Base-by-base conservation (phyloP, 1,140 invertebrate genomes). In the Zophobas atratus region DNA sequence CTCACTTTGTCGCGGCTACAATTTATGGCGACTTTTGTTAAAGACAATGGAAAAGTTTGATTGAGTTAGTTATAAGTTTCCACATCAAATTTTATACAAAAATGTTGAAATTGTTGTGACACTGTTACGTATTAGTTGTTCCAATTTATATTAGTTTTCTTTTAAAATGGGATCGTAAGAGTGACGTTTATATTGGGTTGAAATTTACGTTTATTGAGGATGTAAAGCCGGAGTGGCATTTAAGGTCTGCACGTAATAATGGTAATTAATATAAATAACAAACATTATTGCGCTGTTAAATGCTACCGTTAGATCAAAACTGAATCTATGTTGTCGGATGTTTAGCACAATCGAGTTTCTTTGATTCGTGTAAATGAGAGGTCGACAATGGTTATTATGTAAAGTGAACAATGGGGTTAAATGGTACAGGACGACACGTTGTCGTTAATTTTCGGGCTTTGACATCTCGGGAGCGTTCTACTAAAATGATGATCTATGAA, bases 211-310 rank as follows among this genome's bases (percentile, higher is more conserved):
- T 67, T 67, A 67, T 67, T 67, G 34, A n/a, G 1, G 41, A 46
- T 67, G 43, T 67, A 67, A 67, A 67, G 8, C 39, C 43, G 60
- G 33, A 67, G n/a, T 43, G 39, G 60, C 43, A 67, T 67, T 67
- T 67, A 67, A 67, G 43, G 41, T 67, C 60, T 67, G 43, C 60
- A 46, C 60, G 38, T 67, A 67, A 67, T 67, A 67, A 67, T 39
- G 33, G 60, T 67, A 67, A 67, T 67, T 67, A 67, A 67, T 67
- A 67, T 67, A 67, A 67, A 67, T 67, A 67, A 67, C 60, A 48
- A 67, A 67, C 2, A 43, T 67, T 67, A 67, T 67, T 67, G 39
- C 39, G 39, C 43, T 43, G 60, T 67, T 67, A 67, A 67, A 67
- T 43, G 60, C 60, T 67, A 67, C 60, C 60, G 60, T 67, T 67